A percentile compares a stretch with the other conserved stretches of the same genome.
Conservation (phyloP, 2,113 vertebrate genomes). For the Elephantulus edwardii region DNA sequence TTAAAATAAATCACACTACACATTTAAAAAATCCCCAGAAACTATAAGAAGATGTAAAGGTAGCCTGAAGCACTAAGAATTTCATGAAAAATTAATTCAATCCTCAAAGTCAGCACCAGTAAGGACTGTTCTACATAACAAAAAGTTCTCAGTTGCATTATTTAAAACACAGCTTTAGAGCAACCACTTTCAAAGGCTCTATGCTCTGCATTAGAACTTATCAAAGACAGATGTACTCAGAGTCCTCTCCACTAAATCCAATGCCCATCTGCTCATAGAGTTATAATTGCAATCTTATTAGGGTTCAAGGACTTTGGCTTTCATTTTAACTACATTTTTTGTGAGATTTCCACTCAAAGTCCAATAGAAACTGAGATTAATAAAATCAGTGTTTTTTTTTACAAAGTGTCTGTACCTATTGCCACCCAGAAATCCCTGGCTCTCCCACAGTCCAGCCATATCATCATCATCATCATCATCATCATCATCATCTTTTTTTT, state of each 20-base stretch:
- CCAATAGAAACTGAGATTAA: slow-evolving; percentile 35
- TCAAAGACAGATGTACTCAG: slow-evolving; percentile 76
- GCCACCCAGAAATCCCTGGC: neutral
- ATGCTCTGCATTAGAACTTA: slow-evolving; percentile 59
- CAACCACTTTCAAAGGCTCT: slow-evolving; percentile 76
- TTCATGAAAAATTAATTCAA: slow-evolving; percentile 83
- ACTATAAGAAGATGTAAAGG: slow-evolving; percentile 62
- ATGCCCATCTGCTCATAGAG: slow-evolving; percentile 31
- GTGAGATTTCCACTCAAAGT: slow-evolving; percentile 53
- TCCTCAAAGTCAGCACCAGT: slow-evolving; percentile 74
- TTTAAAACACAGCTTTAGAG: slow-evolving; percentile 77
- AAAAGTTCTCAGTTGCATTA: slow-evolving; percentile 79
- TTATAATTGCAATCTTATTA: slow-evolving; percentile 47
- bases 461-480: too few relatives aligned
- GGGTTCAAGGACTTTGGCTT: slow-evolving; percentile 10
- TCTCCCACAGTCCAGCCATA: neutral
- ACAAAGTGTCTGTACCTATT: neutral
- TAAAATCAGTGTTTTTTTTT: neutral
- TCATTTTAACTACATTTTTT: slow-evolving; percentile 59
- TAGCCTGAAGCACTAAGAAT: slow-evolving; percentile 72
- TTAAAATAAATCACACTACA: slow-evolving; percentile 68
- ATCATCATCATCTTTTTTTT: too few relatives aligned
- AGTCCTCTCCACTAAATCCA: slow-evolving; percentile 36
- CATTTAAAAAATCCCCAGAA: slow-evolving; percentile 56
- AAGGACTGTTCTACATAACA: slow-evolving; percentile 79